Conservation (phyloP, 2,113 vertebrate species). For the Zosterops japonicus region DNA sequence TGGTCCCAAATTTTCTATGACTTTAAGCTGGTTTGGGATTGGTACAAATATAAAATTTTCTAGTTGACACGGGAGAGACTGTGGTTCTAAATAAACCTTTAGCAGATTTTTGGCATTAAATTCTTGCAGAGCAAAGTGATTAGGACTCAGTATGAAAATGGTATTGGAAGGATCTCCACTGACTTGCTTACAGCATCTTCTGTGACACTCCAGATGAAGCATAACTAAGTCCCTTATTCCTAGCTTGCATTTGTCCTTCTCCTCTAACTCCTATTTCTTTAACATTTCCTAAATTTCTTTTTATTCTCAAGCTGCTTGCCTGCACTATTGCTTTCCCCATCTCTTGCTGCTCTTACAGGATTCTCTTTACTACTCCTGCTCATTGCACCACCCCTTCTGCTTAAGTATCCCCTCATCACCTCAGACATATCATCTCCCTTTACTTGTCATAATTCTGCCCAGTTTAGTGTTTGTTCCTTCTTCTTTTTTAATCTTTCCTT, state of each 20-base stretch:
- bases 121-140: neutral
- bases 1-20: neutral
- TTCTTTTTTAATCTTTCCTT: neutral
- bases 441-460: neutral
- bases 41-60: neutral
- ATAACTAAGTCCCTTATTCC: neutral
- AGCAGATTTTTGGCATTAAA: neutral
- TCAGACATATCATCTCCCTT: neutral
- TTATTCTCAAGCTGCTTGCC: neutral
- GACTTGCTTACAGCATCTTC: neutral
- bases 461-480: neutral
- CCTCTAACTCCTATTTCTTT: neutral
- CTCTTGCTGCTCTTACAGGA: neutral
- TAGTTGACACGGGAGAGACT: neutral
- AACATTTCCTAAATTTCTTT: neutral
- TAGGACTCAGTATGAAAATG: neutral
- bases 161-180: neutral
- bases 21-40: neutral
- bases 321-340: neutral
- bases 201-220: neutral
- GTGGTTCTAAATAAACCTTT: neutral
- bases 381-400: neutral
- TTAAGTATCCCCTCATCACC: neutral
- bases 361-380: neutral
- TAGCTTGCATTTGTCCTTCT: neutral